phyloP scores from a whole-genome alignment of 2,888 invertebrate species.

The Parnassius orleans region DNA sequence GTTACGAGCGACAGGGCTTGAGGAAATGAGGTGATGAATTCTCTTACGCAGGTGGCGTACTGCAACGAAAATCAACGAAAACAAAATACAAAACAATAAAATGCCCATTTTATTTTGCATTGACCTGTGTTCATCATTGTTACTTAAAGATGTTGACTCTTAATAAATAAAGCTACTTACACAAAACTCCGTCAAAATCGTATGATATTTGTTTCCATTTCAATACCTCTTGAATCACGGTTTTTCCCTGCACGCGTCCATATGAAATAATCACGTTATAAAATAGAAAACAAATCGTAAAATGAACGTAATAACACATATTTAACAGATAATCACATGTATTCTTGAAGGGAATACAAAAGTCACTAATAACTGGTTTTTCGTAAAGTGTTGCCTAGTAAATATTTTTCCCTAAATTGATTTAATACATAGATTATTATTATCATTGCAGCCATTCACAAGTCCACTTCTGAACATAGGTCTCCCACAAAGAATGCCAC shows the following conservation, averaged over 20 bases:
- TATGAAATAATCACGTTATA: slow-evolving; percentile 2
- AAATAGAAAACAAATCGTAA: not conserved
- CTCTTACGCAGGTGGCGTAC: too few relatives aligned
- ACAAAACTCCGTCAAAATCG: slow-evolving; percentile 46
- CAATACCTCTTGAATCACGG: slow-evolving; percentile 39
- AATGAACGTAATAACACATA: not conserved
- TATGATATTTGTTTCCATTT: slow-evolving; percentile 59
- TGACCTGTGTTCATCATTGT: too few relatives aligned
- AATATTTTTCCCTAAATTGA: not conserved
- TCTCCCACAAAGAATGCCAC: too few relatives aligned
- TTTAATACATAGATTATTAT: too few relatives aligned
- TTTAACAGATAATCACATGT: not conserved
- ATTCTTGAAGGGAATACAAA: not conserved
- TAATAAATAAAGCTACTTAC: slow-evolving; percentile 45
- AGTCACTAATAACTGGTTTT: slow-evolving; percentile 2
- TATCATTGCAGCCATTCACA: too few relatives aligned
- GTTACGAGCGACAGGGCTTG: too few relatives aligned
- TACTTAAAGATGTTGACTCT: not conserved
- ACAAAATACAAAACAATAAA: too few relatives aligned
- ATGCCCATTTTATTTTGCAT: too few relatives aligned
- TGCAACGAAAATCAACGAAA: too few relatives aligned
- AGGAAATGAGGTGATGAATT: too few relatives aligned
- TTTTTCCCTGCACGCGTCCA: not conserved
- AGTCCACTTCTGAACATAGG: too few relatives aligned
- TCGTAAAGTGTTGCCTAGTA: not conserved